A percentile compares a stretch with the other conserved stretches of the same genome.
Evolutionary conservation across 2,797 vertebrate species (phyloP).

Genomic region (Serranus cabrilla): DNA sequence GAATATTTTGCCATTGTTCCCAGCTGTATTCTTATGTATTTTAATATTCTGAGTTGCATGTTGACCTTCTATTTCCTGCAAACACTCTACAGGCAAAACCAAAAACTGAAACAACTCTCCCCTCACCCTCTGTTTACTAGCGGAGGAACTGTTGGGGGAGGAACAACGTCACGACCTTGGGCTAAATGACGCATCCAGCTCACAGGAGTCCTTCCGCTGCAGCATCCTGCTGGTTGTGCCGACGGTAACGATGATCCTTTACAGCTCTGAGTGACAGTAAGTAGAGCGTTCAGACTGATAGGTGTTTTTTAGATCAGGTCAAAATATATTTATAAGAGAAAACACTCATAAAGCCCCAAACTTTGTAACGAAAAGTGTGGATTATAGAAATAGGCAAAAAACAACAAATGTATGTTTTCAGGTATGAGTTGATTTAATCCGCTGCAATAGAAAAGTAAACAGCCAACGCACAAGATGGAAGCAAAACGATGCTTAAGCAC

Average conservation of each 20-base stretch:
- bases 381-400: neutral
- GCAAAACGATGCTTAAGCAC: conserved; percentile 4
- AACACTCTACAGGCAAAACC: conserved; percentile 6
- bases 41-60: neutral
- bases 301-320: conserved; percentile 5
- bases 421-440: conserved; percentile 53
- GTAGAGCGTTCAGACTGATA: neutral
- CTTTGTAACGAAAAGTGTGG: neutral
- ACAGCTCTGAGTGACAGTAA: conserved; percentile 26
- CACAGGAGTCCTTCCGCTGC: conserved; percentile 64
- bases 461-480: conserved; percentile 11
- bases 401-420: neutral
- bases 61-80: conserved; percentile 11
- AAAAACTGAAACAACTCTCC: neutral
- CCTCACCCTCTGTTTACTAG: conserved; percentile 2
- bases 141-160: conserved; percentile 31
- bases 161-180: conserved; percentile 74
- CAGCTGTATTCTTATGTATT: neutral
- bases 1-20: neutral
- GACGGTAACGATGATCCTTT: conserved; percentile 20
- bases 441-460: conserved; percentile 16
- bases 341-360: neutral
- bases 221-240: conserved; percentile 64
- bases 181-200: conserved; percentile 62
- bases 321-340: neutral